phyloP scores from a whole-genome alignment of 2,888 invertebrate species.

The Glyphotaelius pellucidus region DNA sequence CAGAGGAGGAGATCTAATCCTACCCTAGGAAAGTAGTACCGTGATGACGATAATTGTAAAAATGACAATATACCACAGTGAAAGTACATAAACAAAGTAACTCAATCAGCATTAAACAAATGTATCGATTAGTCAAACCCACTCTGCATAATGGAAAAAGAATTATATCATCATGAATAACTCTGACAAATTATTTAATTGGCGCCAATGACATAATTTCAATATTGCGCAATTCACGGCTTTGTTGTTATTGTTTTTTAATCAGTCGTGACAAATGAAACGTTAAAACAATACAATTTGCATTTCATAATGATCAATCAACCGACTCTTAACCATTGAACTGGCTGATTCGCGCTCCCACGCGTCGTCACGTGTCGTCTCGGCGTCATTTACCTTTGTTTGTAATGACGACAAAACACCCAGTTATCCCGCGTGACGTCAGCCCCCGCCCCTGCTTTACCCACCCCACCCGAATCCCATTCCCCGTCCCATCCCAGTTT shows the following conservation, averaged over 20 bases:
- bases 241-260: not conserved
- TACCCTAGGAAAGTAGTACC: no score
- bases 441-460: not conserved
- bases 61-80: no score
- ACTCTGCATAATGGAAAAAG: no score
- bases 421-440: slow-evolving; percentile 59
- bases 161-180: no score
- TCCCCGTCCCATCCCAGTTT: slow-evolving; percentile 35
- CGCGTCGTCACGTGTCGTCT: slow-evolving; percentile 51
- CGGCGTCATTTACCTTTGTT: slow-evolving; percentile 59
- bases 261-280: not conserved
- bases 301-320: not conserved
- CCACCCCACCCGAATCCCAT: slow-evolving; percentile 19
- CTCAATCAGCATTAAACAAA: no score
- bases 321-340: not conserved
- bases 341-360: slow-evolving; percentile 9
- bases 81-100: no score
- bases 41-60: no score
- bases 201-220: not conserved
- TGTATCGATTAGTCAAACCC: no score
- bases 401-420: slow-evolving; percentile 60
- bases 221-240: not conserved
- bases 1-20: no score
- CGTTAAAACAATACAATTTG: not conserved
- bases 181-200: no score